Base-by-base conservation (phyloP, 1,140 invertebrate genomes). In the Prorops nasuta region DNA sequence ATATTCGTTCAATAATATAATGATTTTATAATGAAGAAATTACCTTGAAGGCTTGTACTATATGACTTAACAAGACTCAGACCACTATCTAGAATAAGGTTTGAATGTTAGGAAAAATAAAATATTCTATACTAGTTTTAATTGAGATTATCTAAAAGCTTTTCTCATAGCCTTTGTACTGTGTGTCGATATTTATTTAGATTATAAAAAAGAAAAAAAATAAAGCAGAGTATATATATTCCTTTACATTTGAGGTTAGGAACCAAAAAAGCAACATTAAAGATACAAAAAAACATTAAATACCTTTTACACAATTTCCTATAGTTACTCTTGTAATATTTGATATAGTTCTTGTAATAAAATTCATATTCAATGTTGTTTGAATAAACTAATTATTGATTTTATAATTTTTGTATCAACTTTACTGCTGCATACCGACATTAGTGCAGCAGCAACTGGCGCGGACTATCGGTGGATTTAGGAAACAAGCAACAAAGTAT, bases 341-440 rank as follows among this genome's bases (percentile, higher is more conserved):
- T 8, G 46, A 41, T 16, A 70, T n/a, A 40, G 39, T 57, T 24
- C 24, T 65, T 3, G 45, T 19, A 8, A 72, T 28, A 21, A 62
- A 28, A 45, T 63, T 72, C 70, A 72, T 72, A 32, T 24, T 62
- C n/a, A n/a, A n/a, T n/a, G n/a, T n/a, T n/a, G n/a, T n/a, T n/a
- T n/a, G n/a, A n/a, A n/a, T n/a, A n/a, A n/a, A n/a, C n/a, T n/a
- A n/a, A n/a, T n/a, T n/a, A n/a, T n/a, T n/a, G n/a, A n/a, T n/a
- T n/a, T n/a, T n/a, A n/a, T n/a, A n/a, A n/a, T n/a, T n/a, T n/a
- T n/a, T n/a, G n/a, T n/a, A n/a, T n/a, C n/a, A n/a, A n/a, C n/a
- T n/a, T n/a, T n/a, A n/a, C n/a, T n/a, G n/a, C n/a, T n/a, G n/a
- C n/a, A n/a, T n/a, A n/a, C n/a, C n/a, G n/a, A n/a, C n/a, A n/a